Conservation (phyloP, 1,140 invertebrate genomes). For the Magallana gigas region DNA sequence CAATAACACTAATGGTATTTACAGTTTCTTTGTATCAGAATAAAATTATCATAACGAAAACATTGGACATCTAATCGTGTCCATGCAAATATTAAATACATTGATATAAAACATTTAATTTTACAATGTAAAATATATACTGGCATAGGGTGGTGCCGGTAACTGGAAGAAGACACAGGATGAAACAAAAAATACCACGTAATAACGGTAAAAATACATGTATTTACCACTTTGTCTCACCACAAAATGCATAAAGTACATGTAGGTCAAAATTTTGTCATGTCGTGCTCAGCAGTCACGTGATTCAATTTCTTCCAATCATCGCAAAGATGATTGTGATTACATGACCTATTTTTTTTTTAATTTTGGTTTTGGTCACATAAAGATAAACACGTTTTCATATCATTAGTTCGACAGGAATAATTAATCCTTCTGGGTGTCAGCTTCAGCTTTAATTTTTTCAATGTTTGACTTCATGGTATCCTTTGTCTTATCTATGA, state of each 20-base stretch:
- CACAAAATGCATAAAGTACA: too few species aligned
- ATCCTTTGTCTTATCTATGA: constrained; percentile 32
- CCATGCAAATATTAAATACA: not conserved
- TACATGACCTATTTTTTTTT: not conserved
- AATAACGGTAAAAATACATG: too few species aligned
- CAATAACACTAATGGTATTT: not conserved
- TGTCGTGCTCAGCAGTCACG: not conserved
- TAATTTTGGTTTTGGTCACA: too few species aligned
- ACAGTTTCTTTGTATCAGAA: not conserved
- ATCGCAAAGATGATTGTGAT: not conserved
- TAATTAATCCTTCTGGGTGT: not conserved
- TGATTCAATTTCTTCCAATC: not conserved
- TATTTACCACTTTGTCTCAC: too few species aligned
- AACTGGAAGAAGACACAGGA: not conserved
- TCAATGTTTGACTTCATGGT: constrained; percentile 32
- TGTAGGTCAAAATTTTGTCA: not conserved
- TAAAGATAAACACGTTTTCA: not conserved
- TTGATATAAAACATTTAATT: not conserved
- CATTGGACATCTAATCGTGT: not conserved
- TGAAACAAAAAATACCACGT: not conserved
- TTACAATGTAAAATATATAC: not conserved
- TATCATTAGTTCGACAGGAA: not conserved
- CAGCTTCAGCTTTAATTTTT: constrained; percentile 12
- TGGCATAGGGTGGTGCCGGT: not conserved
- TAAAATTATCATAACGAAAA: not conserved